These are phyloP conservation scores for Mycalesis mineus DNA, from an alignment of 2,888 invertebrate species.

Conservation along the genomic window DNA sequence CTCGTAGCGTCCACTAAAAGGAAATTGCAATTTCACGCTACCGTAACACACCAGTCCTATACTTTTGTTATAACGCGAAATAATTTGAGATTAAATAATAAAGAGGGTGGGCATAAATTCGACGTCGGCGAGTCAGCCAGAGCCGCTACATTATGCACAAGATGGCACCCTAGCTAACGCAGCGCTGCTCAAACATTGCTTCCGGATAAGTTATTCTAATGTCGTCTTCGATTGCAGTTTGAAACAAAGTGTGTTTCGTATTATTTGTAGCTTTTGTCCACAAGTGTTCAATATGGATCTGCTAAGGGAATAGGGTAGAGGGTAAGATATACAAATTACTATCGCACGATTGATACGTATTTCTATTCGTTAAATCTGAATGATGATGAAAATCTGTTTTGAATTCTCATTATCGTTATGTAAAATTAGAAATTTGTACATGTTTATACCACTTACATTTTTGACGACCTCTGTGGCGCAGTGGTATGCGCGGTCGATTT, in stretches of 20 bases:
- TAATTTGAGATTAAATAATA: conserved; percentile 22
- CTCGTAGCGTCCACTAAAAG: background rate
- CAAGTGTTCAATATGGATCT: too few relatives aligned
- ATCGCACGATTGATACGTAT: too few relatives aligned
- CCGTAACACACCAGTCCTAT: background rate
- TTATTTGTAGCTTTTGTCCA: background rate
- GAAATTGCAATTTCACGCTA: background rate
- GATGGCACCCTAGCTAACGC: conserved; percentile 36
- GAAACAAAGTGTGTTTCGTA: conserved; percentile 5
- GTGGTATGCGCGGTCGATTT: too few relatives aligned
- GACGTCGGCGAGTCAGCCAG: conserved; percentile 39
- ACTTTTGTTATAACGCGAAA: conserved; percentile 2
- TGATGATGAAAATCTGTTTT: too few relatives aligned
- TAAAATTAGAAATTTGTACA: too few relatives aligned
- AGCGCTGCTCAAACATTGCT: conserved; percentile 27
- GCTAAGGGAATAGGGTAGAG: too few relatives aligned
- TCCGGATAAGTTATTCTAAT: conserved; percentile 28
- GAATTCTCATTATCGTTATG: too few relatives aligned
- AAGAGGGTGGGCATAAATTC: conserved; percentile 40
- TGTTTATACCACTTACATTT: too few relatives aligned
- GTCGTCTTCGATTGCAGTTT: conserved; percentile 19
- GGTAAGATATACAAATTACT: too few relatives aligned
- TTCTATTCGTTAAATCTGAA: too few relatives aligned
- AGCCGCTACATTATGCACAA: conserved; percentile 53
- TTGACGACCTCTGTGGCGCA: too few relatives aligned